Evolutionary conservation across 2,888 invertebrate genomes (phyloP).

Genomic region (Acrocyrtus sp.): DNA sequence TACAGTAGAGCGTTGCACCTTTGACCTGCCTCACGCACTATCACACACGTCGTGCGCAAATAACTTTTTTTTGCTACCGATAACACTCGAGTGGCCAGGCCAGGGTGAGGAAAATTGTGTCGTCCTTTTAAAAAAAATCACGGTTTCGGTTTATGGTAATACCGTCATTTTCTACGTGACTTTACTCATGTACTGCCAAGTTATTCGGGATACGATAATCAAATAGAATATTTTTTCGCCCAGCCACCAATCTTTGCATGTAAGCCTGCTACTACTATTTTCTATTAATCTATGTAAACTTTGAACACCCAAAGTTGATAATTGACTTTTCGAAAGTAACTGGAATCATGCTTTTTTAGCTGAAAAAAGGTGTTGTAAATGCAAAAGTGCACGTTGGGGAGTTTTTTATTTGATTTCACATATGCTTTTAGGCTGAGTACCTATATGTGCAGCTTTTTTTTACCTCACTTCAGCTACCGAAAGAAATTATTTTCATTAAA

Average conservation of each 20-base stretch:
- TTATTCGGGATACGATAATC: conserved; percentile 26
- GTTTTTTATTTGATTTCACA: no score
- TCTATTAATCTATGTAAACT: no score
- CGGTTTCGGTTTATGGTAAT: conserved; percentile 23
- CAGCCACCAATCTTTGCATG: no score
- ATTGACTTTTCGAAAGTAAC: no score
- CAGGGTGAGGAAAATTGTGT: background rate
- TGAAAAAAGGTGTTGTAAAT: no score
- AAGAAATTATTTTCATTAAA: conserved; percentile 41
- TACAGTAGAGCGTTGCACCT: conserved; percentile 45
- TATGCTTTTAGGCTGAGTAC: no score
- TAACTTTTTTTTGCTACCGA: background rate
- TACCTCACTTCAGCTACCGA: no score
- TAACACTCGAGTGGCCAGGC: background rate
- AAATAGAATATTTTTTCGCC: conserved; percentile 16
- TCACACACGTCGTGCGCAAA: conserved; percentile 1
- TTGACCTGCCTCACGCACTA: conserved; percentile 47
- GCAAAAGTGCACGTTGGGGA: no score
- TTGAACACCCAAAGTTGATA: no score
- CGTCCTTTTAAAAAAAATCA: background rate
- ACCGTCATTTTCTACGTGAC: conserved; percentile 2
- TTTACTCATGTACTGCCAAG: background rate
- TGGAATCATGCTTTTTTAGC: no score
- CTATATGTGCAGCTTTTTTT: no score
- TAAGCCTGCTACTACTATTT: no score